Evolutionary conservation across 2,888 invertebrate genomes (phyloP), one percentile per base, ranked within the genome.

Genomic region (Physocephala rufipes): DNA sequence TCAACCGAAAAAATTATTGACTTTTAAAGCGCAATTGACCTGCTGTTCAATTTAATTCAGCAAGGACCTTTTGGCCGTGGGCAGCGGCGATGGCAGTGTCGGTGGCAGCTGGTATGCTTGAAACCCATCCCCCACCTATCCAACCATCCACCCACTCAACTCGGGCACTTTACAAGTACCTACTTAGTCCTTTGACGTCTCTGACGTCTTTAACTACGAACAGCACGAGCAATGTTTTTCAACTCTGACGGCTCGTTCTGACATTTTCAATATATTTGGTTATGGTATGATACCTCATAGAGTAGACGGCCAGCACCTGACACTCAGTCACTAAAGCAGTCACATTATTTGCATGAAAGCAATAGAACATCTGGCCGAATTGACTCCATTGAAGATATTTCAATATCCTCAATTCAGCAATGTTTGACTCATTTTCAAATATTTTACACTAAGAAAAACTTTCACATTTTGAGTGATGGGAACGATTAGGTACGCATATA

Each of bases 281-380:
- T 53, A n/a, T n/a, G n/a, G n/a, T n/a, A n/a, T n/a, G n/a, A 9
- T 9, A 36, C 36, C 9, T 36, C 36, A 36, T 36, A 9, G 36
- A 36, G 67, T n/a, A n/a, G 45, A 15, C 67, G 12, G 30, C 15
- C 58, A 16, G 43, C 28, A 16, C 49, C 45, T 19, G 59, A 74
- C 70, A 74, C 74, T 66, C n/a, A 16, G 67, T 2, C 45, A 21
- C 19, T 67, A 12, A 7, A 15, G 15, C 49, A 19, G 16, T 45
- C 4, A n/a, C 59, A 26, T 15, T 62, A 36, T 68, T 68, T 62
- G 68, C 68, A 68, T 62, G 61, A 36, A 65, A 73, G 70, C 77
- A 77, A 77, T 83, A 77, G 77, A 79, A 78, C 83, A 83, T 83
- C 83, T 83, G 83, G 73, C 78, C 78, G 78, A 75, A 82, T 82